A percentile compares a stretch with the other conserved stretches of the same genome.
These are phyloP conservation scores for Engraulis encrasicolus DNA, from an alignment of 2,113 vertebrate genomes.

Conservation along the genomic window DNA sequence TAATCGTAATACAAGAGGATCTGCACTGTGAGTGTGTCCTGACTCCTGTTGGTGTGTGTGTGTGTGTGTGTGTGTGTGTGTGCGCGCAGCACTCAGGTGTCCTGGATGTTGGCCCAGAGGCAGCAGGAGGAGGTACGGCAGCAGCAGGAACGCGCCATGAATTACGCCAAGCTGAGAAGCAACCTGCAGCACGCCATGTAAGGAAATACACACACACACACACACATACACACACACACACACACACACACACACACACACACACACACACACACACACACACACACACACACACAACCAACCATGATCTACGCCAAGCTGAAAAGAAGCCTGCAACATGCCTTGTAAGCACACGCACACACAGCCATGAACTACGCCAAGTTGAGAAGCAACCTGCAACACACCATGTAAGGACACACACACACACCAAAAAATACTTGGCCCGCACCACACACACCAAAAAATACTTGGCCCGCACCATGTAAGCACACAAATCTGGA, in stretches of 20 bases:
- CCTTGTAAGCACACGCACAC: no score
- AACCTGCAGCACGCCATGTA: constrained; percentile 98
- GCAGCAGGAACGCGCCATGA: constrained; percentile 97
- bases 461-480: no score
- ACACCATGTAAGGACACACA: constrained; percentile 87
- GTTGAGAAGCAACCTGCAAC: constrained; percentile 90
- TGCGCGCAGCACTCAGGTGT: constrained; percentile 93
- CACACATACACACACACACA: background rate
- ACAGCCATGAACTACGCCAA: no score
- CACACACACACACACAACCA: no score
- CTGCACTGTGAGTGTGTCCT: no score
- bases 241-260: constrained; percentile 85
- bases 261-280: no score
- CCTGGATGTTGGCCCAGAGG: constrained; percentile 99
- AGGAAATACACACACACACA: constrained; percentile 56
- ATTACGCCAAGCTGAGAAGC: constrained; percentile 97
- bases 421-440: background rate
- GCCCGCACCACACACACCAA: background rate
- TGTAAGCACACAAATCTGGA: background rate
- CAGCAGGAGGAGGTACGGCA: constrained; percentile 96
- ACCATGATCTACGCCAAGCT: no score
- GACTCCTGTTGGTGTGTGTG: background rate
- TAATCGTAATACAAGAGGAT: no score
- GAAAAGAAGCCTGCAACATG: no score
- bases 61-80: background rate